phyloP scores from a whole-genome alignment of 2,888 invertebrate genomes.

The Mycalesis mineus region DNA sequence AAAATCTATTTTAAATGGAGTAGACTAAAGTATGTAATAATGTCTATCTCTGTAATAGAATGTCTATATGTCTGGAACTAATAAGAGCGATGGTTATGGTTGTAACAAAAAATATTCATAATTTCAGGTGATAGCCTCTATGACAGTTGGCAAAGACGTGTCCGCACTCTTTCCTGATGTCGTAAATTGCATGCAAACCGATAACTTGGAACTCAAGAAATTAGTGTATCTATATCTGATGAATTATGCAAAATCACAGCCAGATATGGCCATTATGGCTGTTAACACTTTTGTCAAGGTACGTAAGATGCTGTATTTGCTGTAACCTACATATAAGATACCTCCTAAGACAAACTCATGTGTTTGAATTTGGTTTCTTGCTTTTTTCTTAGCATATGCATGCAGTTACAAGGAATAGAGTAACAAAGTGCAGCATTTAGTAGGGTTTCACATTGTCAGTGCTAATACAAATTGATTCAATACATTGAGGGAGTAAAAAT shows the following conservation, averaged over 20 bases:
- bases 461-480: neutral
- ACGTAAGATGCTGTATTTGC: constrained; percentile 32
- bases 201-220: constrained; percentile 98
- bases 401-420: constrained; percentile 21
- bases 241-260: constrained; percentile 99
- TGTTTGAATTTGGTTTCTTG: constrained; percentile 24
- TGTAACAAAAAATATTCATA: constrained; percentile 1
- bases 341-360: constrained; percentile 19
- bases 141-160: constrained; percentile 99
- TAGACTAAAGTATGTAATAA: no score
- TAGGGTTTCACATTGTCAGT: constrained; percentile 11
- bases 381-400: constrained; percentile 31
- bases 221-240: constrained; percentile 98
- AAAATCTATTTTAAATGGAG: no score
- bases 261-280: constrained; percentile 99
- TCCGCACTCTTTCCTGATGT: constrained; percentile 99
- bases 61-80: no score
- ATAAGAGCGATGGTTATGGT: neutral
- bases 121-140: constrained; percentile 96
- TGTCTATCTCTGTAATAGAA: no score
- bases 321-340: constrained; percentile 4
- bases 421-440: constrained; percentile 17
- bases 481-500: no score
- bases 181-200: constrained; percentile 99
- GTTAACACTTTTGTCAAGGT: constrained; percentile 99